Conservation (phyloP, 2,888 invertebrate genomes). For the Drosophila falleni region DNA sequence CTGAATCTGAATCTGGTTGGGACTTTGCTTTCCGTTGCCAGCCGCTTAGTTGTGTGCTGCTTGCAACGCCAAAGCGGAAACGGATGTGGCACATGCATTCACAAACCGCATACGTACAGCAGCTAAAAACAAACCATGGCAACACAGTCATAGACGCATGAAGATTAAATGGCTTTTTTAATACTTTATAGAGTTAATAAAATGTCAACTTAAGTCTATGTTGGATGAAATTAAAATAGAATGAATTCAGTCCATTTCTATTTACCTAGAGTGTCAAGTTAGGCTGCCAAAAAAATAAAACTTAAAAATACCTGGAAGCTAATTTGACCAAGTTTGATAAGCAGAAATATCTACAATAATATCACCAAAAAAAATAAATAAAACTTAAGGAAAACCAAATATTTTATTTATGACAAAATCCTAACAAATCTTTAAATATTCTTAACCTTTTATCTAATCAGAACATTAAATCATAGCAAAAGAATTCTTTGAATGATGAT, state of each 20-base stretch:
- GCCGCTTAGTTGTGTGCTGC: too few species aligned
- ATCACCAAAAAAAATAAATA: too few species aligned
- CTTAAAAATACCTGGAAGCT: neutral
- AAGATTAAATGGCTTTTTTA: neutral
- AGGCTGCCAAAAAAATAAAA: neutral
- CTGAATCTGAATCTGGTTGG: slow-evolving; percentile 2
- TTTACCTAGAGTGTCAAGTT: neutral
- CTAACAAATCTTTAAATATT: neutral
- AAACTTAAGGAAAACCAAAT: too few species aligned
- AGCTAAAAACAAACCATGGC: slow-evolving; percentile 21
- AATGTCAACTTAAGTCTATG: neutral
- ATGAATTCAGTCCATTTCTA: too few species aligned
- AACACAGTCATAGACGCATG: neutral
- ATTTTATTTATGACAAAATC: neutral
- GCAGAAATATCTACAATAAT: neutral
- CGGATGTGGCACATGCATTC: slow-evolving; percentile 75
- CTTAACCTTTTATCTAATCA: neutral
- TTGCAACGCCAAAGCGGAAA: slow-evolving; percentile 59
- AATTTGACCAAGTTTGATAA: too few species aligned
- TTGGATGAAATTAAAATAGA: too few species aligned
- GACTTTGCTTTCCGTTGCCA: slow-evolving; percentile 17
- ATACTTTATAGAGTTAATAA: slow-evolving; percentile 14
- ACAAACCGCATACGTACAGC: slow-evolving; percentile 53
- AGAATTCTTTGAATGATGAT: neutral
- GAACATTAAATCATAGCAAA: neutral